phyloP scores from a whole-genome alignment of 2,888 invertebrate species.

The Dicycla oo region DNA sequence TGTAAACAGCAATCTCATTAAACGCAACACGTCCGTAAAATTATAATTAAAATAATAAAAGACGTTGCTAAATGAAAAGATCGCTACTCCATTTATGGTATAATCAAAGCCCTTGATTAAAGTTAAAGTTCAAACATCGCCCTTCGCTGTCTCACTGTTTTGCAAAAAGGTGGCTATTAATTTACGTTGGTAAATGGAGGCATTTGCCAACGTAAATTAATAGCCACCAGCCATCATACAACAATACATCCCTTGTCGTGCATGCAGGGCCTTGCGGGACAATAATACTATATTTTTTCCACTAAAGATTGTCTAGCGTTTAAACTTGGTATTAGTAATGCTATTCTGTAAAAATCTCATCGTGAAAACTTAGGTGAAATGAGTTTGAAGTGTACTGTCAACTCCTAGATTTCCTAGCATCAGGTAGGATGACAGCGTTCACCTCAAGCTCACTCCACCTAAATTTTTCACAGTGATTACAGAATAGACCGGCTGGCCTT shows the following conservation, averaged over 20 bases:
- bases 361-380: too few species aligned
- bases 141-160: background rate
- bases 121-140: background rate
- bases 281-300: background rate
- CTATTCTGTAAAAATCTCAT: too few species aligned
- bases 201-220: too few species aligned
- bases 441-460: too few species aligned
- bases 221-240: too few species aligned
- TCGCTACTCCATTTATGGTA: background rate
- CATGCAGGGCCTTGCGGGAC: background rate
- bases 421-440: too few species aligned
- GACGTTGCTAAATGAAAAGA: background rate
- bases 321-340: too few species aligned
- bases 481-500: too few species aligned
- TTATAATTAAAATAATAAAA: constrained; percentile 26
- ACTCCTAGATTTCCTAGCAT: too few species aligned
- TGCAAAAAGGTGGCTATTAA: too few species aligned
- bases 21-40: constrained; percentile 34
- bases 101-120: background rate
- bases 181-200: background rate
- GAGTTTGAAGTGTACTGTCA: too few species aligned
- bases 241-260: background rate
- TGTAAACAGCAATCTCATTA: constrained; percentile 44
- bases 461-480: too few species aligned
- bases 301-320: background rate